phyloP scores from a whole-genome alignment of 2,888 invertebrate genomes.

The Melieria crassipennis region DNA sequence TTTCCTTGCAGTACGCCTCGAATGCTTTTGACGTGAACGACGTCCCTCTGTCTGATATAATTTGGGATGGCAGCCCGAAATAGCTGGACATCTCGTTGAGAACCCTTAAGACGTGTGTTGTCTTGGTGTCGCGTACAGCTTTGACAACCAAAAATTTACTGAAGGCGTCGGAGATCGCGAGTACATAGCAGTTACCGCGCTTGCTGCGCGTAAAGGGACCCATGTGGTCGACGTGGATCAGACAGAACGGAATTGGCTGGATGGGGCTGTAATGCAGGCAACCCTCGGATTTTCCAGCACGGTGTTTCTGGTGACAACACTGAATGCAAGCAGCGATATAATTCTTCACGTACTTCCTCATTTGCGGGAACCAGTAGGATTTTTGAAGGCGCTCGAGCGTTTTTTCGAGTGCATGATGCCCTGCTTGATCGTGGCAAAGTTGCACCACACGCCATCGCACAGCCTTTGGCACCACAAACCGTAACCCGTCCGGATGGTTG shows the following conservation, averaged over 20 bases:
- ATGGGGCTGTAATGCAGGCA: constrained; percentile 25
- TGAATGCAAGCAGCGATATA: neutral
- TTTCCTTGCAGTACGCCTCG: constrained; percentile 35
- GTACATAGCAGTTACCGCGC: constrained; percentile 25
- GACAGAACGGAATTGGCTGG: constrained; percentile 40
- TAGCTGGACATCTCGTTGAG: constrained; percentile 39
- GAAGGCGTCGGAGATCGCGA: constrained; percentile 36
- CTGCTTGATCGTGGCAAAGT: constrained; percentile 3
- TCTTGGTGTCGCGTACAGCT: constrained; percentile 39
- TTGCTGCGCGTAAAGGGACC: constrained; percentile 35
- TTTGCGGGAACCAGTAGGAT: neutral
- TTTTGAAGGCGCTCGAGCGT: neutral
- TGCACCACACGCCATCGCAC: neutral
- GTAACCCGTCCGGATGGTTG: no score
- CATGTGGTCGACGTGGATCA: constrained; percentile 42
- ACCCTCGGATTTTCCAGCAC: constrained; percentile 8
- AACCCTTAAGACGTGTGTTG: constrained; percentile 33
- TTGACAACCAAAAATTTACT: constrained; percentile 41
- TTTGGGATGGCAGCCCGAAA: constrained; percentile 46
- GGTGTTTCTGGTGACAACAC: constrained; percentile 4
- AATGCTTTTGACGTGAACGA: constrained; percentile 39
- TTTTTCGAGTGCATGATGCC: constrained; percentile 5
- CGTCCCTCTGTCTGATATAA: constrained; percentile 47
- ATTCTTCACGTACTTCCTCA: neutral
- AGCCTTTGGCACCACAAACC: constrained; percentile 6